These are phyloP conservation scores for Uria aalge DNA, from an alignment of 2,113 vertebrate genomes.

Conservation along the genomic window DNA sequence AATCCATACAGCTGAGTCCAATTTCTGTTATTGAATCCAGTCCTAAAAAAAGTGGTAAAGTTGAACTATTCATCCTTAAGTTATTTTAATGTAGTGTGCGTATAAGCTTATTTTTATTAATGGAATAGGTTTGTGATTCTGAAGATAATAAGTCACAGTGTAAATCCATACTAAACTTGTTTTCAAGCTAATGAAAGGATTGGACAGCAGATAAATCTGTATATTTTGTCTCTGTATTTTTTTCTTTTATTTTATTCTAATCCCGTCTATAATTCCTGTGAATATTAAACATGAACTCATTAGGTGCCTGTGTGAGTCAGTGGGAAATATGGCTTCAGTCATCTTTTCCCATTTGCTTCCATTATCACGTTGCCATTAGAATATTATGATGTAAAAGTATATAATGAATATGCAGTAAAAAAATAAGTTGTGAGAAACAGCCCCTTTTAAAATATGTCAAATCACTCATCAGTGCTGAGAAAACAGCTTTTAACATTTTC, in stretches of 20 bases:
- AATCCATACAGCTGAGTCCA: slow-evolving; percentile 59
- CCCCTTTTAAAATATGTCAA: not conserved
- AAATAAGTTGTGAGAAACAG: not conserved
- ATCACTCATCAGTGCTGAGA: not conserved
- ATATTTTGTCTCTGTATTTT: not conserved
- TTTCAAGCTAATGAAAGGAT: not conserved
- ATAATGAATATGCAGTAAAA: not conserved
- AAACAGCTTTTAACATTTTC: not conserved
- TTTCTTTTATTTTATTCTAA: not conserved
- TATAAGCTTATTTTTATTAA: slow-evolving; percentile 23
- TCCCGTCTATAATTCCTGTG: not conserved
- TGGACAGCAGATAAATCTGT: not conserved
- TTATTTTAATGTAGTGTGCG: slow-evolving; percentile 15
- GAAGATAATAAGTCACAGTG: not conserved
- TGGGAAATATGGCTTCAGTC: not conserved
- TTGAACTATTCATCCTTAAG: slow-evolving; percentile 30
- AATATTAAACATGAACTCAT: not conserved
- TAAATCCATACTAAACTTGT: not conserved
- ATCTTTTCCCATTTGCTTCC: not conserved
- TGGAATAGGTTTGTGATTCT: not conserved
- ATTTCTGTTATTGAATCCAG: slow-evolving; percentile 64
- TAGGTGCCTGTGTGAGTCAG: not conserved
- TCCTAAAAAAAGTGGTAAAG: slow-evolving; percentile 25
- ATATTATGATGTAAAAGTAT: not conserved
- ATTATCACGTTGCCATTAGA: not conserved